Evolutionary conservation across 2,113 vertebrate genomes (phyloP), one percentile per base, ranked within the genome.

Genomic region (Syrrhaptes paradoxus): DNA sequence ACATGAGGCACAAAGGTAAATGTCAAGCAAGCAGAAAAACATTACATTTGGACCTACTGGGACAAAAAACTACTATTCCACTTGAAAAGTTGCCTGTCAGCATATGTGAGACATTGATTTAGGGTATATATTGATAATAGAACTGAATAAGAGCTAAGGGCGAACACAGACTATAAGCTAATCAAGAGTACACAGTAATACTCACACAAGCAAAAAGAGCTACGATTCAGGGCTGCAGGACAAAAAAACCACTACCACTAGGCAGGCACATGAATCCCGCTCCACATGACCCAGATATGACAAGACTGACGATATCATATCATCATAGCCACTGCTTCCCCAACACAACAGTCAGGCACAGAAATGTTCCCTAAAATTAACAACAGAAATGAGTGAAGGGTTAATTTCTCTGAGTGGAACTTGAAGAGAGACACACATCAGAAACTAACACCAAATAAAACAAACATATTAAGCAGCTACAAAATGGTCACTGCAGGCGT

Each of bases 241-340:
- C 6, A 29, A 25, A 54, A 78, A 87, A 14, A 3, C 26, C 66
- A 24, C 58, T 5, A 19, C 13, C 46, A 49, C 13, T 14, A 74
- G 51, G 54, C 84, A 89, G 70, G 41, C 29, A 32, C 28, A n/a
- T 7, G 26, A 91, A 61, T 66, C 54, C 77, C 43, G 34, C 65
- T 93, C 16, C 34, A 17, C 46, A 29, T 93, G 89, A 94, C 94
- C 87, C 75, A 95, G 89, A 94, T 93, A 63, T 91, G 85, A 93
- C 89, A 93, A 82, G 32, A 62, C 58, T 68, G 65, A 61, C 84
- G 85, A 70, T 11, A 71, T 73, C 75, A 46, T 9, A 81, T 26
- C 58, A 43, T 29, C 63, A 46, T 3, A 79, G 75, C 20, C 67
- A 48, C 28, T 0, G 0, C 74, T 49, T 52, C 54, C 32, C 36